These are phyloP conservation scores for Dendrocincla tyrannina DNA, from an alignment of 2,797 vertebrate species.

Conservation along the genomic window DNA sequence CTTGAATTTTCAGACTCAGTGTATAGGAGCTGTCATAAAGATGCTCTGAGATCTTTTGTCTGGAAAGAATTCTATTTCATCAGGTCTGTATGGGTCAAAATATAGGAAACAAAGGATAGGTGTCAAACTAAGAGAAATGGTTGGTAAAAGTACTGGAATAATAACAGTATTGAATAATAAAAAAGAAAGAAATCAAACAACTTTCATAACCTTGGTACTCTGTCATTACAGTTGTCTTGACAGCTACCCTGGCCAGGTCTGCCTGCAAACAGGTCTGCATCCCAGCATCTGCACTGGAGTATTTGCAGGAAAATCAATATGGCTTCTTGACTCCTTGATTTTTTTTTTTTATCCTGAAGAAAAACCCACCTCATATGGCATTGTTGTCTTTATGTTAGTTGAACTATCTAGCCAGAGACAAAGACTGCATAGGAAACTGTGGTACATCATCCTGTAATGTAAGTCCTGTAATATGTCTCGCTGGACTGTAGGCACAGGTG, in stretches of 20 bases:
- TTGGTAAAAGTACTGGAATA: neutral
- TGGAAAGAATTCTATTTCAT: neutral
- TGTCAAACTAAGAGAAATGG: neutral
- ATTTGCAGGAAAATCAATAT: neutral
- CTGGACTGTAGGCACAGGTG: accelerated
- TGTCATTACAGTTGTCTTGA: neutral
- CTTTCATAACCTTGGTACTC: neutral
- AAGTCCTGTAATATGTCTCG: neutral
- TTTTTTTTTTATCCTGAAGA: neutral
- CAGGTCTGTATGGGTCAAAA: neutral
- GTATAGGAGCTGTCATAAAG: neutral
- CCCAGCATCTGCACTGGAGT: neutral
- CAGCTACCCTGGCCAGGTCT: neutral
- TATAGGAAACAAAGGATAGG: neutral
- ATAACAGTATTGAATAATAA: neutral
- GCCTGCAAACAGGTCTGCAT: neutral
- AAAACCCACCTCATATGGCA: neutral
- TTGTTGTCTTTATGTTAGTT: neutral
- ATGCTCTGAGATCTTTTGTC: neutral
- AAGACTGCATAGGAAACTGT: neutral
- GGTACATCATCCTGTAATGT: neutral
- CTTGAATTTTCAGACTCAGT: neutral
- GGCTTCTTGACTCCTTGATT: neutral
- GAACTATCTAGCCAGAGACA: neutral
- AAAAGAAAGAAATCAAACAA: neutral